Conservation (phyloP, 2,888 invertebrate species). For the Galeruca laticollis region DNA sequence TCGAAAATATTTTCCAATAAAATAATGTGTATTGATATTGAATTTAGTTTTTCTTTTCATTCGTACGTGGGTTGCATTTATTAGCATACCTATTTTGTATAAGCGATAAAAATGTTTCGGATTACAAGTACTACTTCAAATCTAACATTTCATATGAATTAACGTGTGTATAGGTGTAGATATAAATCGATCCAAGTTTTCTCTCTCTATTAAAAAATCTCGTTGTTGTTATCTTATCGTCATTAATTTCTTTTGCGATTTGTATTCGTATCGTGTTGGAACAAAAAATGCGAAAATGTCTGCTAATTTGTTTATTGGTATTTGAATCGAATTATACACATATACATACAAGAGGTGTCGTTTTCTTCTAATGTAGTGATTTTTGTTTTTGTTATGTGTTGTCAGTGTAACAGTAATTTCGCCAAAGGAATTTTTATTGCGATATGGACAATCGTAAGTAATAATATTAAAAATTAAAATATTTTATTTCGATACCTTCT, state of each 20-base stretch:
- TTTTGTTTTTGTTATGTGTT: slow-evolving; percentile 39
- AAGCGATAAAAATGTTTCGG: neutral
- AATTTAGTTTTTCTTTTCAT: too few relatives aligned
- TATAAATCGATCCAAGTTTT: slow-evolving; percentile 5
- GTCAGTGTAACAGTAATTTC: slow-evolving; percentile 9
- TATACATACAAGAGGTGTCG: neutral
- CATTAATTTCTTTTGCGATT: slow-evolving; percentile 16
- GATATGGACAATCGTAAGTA: slow-evolving; percentile 59
- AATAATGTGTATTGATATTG: too few relatives aligned
- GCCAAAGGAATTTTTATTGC: slow-evolving; percentile 43
- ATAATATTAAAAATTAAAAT: too few relatives aligned
- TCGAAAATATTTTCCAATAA: too few relatives aligned
- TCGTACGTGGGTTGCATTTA: neutral
- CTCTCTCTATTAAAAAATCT: slow-evolving; percentile 11
- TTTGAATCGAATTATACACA: neutral
- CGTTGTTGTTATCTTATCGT: slow-evolving; percentile 13
- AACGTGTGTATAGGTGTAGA: neutral
- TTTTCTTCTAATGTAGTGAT: slow-evolving; percentile 3
- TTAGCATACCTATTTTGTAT: neutral
- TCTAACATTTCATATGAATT: neutral
- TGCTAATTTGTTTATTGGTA: neutral
- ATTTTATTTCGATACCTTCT: too few relatives aligned
- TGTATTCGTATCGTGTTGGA: neutral
- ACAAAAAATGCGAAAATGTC: slow-evolving; percentile 13
- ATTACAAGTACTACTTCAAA: slow-evolving; percentile 3